These are phyloP conservation scores for Sphenopsis melanotis DNA, from an alignment of 2,797 vertebrate genomes.

Conservation along the genomic window DNA sequence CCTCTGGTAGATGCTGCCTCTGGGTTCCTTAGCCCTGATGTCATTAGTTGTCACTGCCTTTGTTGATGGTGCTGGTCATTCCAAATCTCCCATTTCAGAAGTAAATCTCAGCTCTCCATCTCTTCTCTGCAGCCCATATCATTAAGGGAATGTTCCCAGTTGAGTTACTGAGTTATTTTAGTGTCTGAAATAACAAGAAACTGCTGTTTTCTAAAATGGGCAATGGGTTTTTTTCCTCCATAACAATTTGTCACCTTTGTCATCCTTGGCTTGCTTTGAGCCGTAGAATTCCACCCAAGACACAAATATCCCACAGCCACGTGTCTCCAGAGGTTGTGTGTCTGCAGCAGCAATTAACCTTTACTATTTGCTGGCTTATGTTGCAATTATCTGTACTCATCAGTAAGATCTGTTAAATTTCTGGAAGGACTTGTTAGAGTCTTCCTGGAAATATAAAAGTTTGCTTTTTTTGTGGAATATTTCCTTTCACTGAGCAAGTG, in stretches of 20 bases:
- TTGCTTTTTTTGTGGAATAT: not conserved
- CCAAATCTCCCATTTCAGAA: not conserved
- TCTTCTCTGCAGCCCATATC: accelerated
- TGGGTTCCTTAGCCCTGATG: not conserved
- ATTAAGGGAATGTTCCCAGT: not conserved
- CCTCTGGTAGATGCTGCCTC: not conserved
- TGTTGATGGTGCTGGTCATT: not conserved
- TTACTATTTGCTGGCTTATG: not conserved
- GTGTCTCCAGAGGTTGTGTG: not conserved
- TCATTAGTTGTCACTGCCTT: not conserved
- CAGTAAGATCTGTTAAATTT: not conserved
- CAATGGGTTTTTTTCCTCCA: accelerated
- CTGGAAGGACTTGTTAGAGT: not conserved
- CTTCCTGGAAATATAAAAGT: not conserved
- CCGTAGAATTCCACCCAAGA: not conserved
- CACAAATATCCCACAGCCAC: not conserved
- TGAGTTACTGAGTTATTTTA: not conserved
- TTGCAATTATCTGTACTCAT: not conserved
- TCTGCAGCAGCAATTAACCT: constrained; percentile 15
- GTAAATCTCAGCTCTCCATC: not conserved
- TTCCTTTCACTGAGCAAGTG: not conserved
- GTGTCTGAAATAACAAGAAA: not conserved
- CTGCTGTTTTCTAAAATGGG: not conserved
- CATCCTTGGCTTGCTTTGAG: not conserved
- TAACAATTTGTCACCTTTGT: not conserved